Percentiles rank a stretch among this genome's conserved stretches.
Evolutionary conservation across 2,888 invertebrate genomes (phyloP).

Genomic region (Formica aserva): DNA sequence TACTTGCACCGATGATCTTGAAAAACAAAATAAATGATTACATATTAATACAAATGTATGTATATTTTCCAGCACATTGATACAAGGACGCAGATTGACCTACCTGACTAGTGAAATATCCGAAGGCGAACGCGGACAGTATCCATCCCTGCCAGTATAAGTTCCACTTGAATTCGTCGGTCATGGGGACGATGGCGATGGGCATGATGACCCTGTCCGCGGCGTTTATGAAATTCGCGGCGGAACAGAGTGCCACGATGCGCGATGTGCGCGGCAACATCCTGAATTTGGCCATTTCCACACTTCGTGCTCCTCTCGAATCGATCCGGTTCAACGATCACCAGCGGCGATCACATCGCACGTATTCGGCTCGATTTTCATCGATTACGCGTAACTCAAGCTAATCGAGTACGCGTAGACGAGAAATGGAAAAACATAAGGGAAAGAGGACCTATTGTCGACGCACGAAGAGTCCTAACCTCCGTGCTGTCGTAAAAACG

Average conservation of each 20-base stretch:
- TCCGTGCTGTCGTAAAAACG: neutral
- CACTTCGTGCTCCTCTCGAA: neutral
- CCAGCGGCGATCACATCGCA: slow-evolving; percentile 57
- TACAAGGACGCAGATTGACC: neutral
- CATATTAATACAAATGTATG: neutral
- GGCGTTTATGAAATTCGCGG: slow-evolving; percentile 92
- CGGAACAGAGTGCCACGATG: slow-evolving; percentile 90
- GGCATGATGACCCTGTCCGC: slow-evolving; percentile 93
- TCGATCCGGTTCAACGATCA: neutral
- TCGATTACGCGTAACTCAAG: neutral
- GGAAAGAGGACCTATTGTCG: neutral
- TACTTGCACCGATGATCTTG: slow-evolving; percentile 89
- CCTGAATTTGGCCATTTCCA: slow-evolving; percentile 85
- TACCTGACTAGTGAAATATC: slow-evolving; percentile 92
- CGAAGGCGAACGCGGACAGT: slow-evolving; percentile 91
- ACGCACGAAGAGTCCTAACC: slow-evolving; percentile 1
- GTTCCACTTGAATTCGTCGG: slow-evolving; percentile 90
- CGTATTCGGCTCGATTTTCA: neutral
- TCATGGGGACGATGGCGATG: slow-evolving; percentile 92
- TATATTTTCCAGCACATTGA: neutral
- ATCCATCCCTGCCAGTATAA: slow-evolving; percentile 92
- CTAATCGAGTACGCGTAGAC: neutral
- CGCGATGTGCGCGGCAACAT: slow-evolving; percentile 87
- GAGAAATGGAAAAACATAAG: neutral
- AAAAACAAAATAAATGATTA: neutral